A percentile compares a stretch with the other conserved stretches of the same genome.
phyloP scores from a whole-genome alignment of 2,797 vertebrate species.

The Galaxias olidus region DNA sequence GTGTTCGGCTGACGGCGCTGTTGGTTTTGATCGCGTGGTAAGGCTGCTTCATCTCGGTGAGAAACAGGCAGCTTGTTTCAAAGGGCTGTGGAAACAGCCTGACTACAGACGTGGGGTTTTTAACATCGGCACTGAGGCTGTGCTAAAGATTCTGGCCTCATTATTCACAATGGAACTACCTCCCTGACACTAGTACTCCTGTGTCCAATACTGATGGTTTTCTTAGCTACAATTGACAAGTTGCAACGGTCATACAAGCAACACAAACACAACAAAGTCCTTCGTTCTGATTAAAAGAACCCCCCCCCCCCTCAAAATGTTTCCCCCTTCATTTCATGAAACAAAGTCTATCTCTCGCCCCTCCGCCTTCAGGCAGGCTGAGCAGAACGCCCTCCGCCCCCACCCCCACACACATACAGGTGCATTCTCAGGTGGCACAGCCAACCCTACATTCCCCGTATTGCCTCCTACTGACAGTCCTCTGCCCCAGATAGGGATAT shows the following conservation, averaged over 20 bases:
- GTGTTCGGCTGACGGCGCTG: slow-evolving; percentile 20
- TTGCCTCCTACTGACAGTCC: slow-evolving; percentile 50
- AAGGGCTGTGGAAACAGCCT: slow-evolving; percentile 57
- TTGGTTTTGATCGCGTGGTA: slow-evolving; percentile 61
- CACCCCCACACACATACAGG: slow-evolving; percentile 45
- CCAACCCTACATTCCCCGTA: slow-evolving; percentile 36
- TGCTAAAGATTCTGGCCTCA: too few relatives aligned
- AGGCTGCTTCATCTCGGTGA: slow-evolving; percentile 54
- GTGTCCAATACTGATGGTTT: too few relatives aligned
- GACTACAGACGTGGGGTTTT: too few relatives aligned
- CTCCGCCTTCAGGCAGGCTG: background rate
- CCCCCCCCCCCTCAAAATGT: background rate
- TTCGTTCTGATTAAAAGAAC: too few relatives aligned
- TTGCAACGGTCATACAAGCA: too few relatives aligned
- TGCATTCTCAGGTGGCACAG: slow-evolving; percentile 49
- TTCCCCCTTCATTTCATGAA: too few relatives aligned
- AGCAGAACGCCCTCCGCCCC: background rate
- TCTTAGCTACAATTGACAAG: too few relatives aligned
- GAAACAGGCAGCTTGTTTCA: slow-evolving; percentile 50
- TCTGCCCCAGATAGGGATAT: slow-evolving; percentile 36
- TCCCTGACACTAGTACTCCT: too few relatives aligned
- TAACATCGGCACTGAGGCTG: too few relatives aligned
- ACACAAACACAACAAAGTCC: too few relatives aligned
- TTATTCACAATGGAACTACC: too few relatives aligned
- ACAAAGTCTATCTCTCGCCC: background rate